These are phyloP conservation scores for Lithophane semibrunnea DNA, from an alignment of 2,888 invertebrate genomes.

Conservation along the genomic window DNA sequence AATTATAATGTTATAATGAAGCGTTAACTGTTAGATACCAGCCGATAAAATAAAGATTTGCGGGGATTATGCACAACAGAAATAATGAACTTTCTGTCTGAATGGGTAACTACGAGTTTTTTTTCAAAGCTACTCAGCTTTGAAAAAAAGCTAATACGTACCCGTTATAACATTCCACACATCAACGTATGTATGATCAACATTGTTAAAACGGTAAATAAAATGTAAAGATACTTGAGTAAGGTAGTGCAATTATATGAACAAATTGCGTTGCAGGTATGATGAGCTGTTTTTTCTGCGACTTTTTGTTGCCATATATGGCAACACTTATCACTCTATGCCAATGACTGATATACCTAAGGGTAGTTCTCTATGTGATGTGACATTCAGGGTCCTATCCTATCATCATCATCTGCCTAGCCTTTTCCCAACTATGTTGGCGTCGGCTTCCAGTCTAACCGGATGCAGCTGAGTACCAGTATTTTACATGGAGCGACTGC, in stretches of 20 bases:
- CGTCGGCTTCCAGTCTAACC: no score
- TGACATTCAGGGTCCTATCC: neutral
- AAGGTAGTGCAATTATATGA: conserved; percentile 3
- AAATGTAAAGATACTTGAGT: conserved; percentile 6
- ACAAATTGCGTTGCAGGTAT: conserved; percentile 11
- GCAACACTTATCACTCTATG: conserved; percentile 16
- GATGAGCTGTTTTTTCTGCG: neutral
- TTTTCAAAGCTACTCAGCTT: no score
- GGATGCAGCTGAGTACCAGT: no score
- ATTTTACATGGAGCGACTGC: no score
- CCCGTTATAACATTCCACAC: neutral
- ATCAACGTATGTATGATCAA: conserved; percentile 4
- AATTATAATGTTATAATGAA: neutral
- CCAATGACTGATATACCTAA: neutral
- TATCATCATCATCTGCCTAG: no score
- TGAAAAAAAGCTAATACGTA: no score
- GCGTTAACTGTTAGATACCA: neutral
- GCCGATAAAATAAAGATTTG: neutral
- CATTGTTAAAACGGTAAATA: conserved; percentile 37
- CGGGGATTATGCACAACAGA: neutral
- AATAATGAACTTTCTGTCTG: neutral
- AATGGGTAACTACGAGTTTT: no score
- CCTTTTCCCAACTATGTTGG: no score
- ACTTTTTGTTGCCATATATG: neutral
- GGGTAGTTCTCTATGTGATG: neutral